Conservation (phyloP, 1,140 invertebrate genomes). For the Gryllus bimaculatus region DNA sequence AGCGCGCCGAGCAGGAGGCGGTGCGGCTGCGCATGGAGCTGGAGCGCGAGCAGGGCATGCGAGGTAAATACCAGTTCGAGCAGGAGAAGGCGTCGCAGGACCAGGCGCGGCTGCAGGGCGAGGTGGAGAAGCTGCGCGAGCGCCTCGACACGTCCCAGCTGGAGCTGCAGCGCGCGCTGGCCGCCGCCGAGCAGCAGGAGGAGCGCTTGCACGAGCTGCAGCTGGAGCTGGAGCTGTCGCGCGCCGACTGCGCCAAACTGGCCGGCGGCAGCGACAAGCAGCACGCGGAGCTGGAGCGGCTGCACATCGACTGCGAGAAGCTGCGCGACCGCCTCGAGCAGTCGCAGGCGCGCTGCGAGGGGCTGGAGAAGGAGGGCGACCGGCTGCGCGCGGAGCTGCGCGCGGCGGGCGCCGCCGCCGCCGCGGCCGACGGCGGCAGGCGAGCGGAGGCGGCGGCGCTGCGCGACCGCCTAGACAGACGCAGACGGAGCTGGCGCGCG, state of each 20-base stretch:
- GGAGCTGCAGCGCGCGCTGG: conserved; percentile 60
- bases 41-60: conserved; percentile 61
- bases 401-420: conserved; percentile 37
- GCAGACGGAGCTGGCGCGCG: conserved; percentile 38
- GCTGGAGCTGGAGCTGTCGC: conserved; percentile 67
- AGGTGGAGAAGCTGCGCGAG: conserved; percentile 62
- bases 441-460: conserved; percentile 34
- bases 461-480: conserved; percentile 25
- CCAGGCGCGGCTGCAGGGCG: conserved; percentile 47
- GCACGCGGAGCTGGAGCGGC: conserved; percentile 61
- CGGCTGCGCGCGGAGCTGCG: conserved; percentile 54
- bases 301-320: conserved; percentile 78
- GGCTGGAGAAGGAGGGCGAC: conserved; percentile 63
- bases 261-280: conserved; percentile 64
- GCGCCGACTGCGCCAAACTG: conserved; percentile 64
- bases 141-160: conserved; percentile 59
- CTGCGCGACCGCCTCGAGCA: conserved; percentile 74
- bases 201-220: conserved; percentile 55
- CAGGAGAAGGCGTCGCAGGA: conserved; percentile 64
- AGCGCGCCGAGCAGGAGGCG: conserved; percentile 56
- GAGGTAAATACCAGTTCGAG: conserved; percentile 81
- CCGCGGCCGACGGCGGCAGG: conserved; percentile 49
- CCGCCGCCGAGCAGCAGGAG: conserved; percentile 47
- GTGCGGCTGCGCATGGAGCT: conserved; percentile 57
- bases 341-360: conserved; percentile 56